A percentile compares a stretch with the other conserved stretches of the same genome.
Conservation (phyloP, 37 sponge, comb jelly and placozoan genomes). For the Cliona cf. orientalis region DNA sequence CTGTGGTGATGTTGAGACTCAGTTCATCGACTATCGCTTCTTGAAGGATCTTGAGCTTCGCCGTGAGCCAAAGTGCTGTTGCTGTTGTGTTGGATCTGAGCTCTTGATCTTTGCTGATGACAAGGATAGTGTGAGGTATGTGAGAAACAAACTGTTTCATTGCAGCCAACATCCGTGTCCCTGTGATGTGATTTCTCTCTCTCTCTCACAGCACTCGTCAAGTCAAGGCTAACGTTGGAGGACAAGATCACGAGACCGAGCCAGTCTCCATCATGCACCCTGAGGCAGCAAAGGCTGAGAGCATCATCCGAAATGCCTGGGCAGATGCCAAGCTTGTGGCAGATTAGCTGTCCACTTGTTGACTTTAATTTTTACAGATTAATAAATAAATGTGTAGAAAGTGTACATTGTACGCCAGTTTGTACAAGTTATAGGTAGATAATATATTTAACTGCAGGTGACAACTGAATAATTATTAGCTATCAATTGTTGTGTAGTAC, state of each 20-base stretch:
- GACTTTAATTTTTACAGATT: too few relatives aligned
- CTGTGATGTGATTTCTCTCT: too few relatives aligned
- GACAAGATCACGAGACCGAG: constrained; percentile 22
- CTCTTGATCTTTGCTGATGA: constrained; percentile 89
- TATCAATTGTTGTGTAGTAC: too few relatives aligned
- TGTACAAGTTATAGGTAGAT: too few relatives aligned
- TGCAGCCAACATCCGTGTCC: neutral
- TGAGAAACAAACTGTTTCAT: neutral
- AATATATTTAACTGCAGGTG: too few relatives aligned
- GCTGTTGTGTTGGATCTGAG: constrained; percentile 84
- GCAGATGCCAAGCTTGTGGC: constrained; percentile 82
- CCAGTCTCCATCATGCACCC: constrained; percentile 84
- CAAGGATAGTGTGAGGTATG: constrained; percentile 67
- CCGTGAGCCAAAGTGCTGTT: constrained; percentile 68
- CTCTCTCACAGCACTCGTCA: constrained; percentile 36
- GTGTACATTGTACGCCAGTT: too few relatives aligned
- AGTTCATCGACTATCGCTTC: constrained; percentile 89
- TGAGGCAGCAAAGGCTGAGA: constrained; percentile 66
- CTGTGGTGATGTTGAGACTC: constrained; percentile 84
- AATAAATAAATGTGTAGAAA: too few relatives aligned
- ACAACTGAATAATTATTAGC: too few relatives aligned
- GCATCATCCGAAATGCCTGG: constrained; percentile 86
- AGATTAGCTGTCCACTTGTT: too few relatives aligned
- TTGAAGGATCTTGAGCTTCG: constrained; percentile 86
- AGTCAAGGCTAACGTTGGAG: constrained; percentile 18